Conservation (phyloP, 2,888 invertebrate genomes). For the Ectemnius continuus region DNA sequence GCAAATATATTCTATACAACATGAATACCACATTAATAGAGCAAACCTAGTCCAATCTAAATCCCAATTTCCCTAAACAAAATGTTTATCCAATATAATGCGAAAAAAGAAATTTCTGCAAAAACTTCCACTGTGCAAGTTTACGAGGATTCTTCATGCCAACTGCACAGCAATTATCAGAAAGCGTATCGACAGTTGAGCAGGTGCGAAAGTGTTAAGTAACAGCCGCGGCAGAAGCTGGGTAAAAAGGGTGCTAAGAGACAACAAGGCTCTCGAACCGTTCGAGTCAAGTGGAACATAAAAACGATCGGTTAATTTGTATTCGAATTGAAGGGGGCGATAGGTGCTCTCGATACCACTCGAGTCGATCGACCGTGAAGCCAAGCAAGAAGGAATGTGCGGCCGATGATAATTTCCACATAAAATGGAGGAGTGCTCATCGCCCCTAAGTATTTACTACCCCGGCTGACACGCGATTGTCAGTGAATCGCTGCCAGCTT, state of each 20-base stretch:
- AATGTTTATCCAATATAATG: too few species aligned
- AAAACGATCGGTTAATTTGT: slow-evolving; percentile 8
- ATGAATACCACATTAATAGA: too few species aligned
- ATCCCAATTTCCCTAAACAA: too few species aligned
- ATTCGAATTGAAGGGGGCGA: neutral
- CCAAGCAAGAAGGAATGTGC: slow-evolving; percentile 15
- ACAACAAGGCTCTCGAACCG: neutral
- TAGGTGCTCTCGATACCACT: slow-evolving; percentile 4
- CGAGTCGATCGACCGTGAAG: neutral
- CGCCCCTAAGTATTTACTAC: slow-evolving; percentile 22
- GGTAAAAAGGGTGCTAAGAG: neutral
- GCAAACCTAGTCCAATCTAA: too few species aligned
- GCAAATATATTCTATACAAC: too few species aligned
- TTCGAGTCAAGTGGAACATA: neutral
- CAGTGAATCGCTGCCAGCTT: slow-evolving; percentile 41
- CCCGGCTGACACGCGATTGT: slow-evolving; percentile 30
- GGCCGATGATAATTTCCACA: slow-evolving; percentile 21
- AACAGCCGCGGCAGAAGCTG: neutral
- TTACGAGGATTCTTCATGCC: too few species aligned
- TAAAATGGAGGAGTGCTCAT: slow-evolving; percentile 40
- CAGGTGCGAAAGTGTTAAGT: too few species aligned
- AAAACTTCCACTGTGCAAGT: too few species aligned
- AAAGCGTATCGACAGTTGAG: too few species aligned
- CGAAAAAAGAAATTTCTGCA: too few species aligned
- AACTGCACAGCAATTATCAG: too few species aligned